These are phyloP conservation scores for Cnemophilus loriae DNA, from an alignment of 2,113 vertebrate genomes.

Conservation along the genomic window DNA sequence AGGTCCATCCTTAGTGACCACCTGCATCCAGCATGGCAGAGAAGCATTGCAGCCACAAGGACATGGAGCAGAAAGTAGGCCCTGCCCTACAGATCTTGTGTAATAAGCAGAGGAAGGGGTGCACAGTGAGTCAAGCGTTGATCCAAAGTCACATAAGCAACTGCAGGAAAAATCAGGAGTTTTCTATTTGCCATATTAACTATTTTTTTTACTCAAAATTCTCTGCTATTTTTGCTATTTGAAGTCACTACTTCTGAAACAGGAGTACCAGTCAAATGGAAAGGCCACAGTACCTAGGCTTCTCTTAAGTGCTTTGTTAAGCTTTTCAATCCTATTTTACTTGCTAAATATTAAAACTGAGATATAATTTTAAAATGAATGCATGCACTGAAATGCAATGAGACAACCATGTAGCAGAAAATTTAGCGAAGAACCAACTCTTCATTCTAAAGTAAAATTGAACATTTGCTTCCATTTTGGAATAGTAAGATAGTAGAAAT, in stretches of 20 bases:
- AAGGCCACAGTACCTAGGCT: neutral
- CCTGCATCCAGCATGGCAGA: rapidly evolving
- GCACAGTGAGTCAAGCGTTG: neutral
- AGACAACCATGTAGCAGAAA: neutral
- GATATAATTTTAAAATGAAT: neutral
- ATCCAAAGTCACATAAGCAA: neutral
- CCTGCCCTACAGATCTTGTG: neutral
- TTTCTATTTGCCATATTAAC: neutral
- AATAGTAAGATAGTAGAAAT: neutral
- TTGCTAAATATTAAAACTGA: neutral
- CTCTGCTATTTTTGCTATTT: neutral
- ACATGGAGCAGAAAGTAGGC: neutral
- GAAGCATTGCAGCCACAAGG: neutral
- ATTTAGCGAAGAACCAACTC: neutral
- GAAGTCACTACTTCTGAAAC: neutral
- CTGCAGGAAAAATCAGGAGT: neutral
- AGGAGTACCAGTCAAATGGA: neutral
- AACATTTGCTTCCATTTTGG: neutral
- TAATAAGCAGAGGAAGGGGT: neutral
- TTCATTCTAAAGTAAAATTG: neutral
- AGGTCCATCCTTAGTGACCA: neutral
- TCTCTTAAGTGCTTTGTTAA: neutral
- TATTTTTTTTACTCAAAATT: neutral
- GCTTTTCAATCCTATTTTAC: neutral
- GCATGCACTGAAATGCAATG: neutral